Conservation (phyloP, 2,113 vertebrate genomes). For the Oncorhynchus keta region DNA sequence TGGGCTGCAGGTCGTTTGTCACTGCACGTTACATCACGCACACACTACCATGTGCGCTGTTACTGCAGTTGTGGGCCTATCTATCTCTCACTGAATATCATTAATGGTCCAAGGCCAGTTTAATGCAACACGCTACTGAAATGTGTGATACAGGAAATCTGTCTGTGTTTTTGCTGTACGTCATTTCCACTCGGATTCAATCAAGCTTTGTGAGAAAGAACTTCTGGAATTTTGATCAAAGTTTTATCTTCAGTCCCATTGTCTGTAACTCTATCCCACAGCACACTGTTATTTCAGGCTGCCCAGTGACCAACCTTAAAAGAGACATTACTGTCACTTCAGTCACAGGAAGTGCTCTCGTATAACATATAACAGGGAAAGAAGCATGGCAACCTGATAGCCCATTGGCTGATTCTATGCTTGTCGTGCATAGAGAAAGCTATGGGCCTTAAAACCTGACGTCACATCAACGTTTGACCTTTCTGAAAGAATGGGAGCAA, state of each 20-base stretch:
- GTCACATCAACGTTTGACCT: neutral
- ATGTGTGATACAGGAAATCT: neutral
- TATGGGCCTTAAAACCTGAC: conserved; percentile 13
- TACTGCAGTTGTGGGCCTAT: neutral
- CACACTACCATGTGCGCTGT: neutral
- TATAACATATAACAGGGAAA: conserved; percentile 70
- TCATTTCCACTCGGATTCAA: neutral
- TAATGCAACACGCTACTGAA: neutral
- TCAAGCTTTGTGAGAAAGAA: neutral
- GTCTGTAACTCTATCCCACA: conserved; percentile 5
- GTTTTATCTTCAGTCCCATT: conserved; percentile 21
- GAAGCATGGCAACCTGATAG: conserved; percentile 67
- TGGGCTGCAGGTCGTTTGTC: neutral
- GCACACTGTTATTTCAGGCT: conserved; percentile 51
- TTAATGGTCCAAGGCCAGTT: neutral
- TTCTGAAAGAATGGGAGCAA: neutral
- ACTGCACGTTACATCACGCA: neutral
- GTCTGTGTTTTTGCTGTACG: neutral
- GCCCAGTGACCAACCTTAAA: neutral
- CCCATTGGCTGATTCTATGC: conserved; percentile 27
- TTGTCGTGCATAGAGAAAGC: conserved; percentile 27
- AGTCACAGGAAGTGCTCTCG: conserved; percentile 67
- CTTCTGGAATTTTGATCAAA: conserved; percentile 34
- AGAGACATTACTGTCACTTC: conserved; percentile 51
- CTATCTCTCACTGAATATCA: neutral